A percentile compares a stretch with the other conserved stretches of the same genome.
These are phyloP conservation scores for Bujurquina vittata DNA, from an alignment of 2,113 vertebrate species.

Conservation along the genomic window DNA sequence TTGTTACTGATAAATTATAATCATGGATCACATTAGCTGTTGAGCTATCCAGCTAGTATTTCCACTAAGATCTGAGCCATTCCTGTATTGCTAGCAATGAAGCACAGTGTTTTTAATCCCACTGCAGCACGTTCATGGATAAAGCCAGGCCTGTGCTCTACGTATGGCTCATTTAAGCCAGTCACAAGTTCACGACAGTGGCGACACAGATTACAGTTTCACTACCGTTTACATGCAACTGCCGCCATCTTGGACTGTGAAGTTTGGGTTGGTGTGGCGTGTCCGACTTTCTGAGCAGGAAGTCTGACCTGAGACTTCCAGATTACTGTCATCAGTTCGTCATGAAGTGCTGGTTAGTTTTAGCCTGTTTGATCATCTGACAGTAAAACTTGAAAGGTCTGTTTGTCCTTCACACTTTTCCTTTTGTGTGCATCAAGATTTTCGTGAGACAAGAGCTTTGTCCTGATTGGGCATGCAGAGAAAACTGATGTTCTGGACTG, in stretches of 20 bases:
- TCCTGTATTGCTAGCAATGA: not conserved
- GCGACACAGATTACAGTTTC: not conserved
- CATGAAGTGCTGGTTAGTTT: not conserved
- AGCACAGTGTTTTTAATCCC: not conserved
- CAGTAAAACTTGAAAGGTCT: not conserved
- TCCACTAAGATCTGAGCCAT: not conserved
- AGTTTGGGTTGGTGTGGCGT: not conserved
- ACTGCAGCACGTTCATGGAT: not conserved
- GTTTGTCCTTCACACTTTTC: not conserved
- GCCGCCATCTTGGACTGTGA: not conserved
- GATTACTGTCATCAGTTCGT: not conserved
- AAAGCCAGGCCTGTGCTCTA: fast-evolving
- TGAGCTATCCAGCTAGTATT: too few relatives aligned
- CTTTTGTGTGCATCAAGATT: not conserved
- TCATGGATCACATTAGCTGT: too few relatives aligned
- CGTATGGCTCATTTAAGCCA: not conserved
- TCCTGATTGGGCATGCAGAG: constrained; percentile 3
- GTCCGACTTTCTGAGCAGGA: not conserved
- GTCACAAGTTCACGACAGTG: not conserved
- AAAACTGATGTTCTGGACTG: not conserved
- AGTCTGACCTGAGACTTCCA: not conserved
- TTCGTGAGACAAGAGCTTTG: not conserved
- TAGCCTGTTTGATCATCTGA: not conserved
- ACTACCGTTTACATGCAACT: not conserved
- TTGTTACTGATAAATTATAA: too few relatives aligned